These are phyloP conservation scores for Cuculus canorus DNA, from an alignment of 2,797 vertebrate genomes.

Conservation along the genomic window DNA sequence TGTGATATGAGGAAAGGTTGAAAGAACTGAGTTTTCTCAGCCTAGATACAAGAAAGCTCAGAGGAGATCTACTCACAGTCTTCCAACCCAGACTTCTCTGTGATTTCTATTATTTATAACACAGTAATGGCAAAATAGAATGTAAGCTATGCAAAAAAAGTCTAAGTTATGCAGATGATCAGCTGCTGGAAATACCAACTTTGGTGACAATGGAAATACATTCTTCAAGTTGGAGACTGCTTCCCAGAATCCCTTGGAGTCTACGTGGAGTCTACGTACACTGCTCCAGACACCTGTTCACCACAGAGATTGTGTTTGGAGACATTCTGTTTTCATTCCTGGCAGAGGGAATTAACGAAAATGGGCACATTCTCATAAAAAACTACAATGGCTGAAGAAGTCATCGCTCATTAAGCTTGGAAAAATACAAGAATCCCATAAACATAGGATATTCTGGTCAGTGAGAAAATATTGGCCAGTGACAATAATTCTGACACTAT, in stretches of 20 bases:
- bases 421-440: background rate
- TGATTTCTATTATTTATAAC: background rate
- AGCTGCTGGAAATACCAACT: background rate
- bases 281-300: background rate
- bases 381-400: background rate
- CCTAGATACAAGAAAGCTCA: background rate
- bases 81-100: background rate
- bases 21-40: background rate
- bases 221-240: background rate
- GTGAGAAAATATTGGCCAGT: background rate
- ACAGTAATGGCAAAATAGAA: background rate
- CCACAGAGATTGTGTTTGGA: background rate
- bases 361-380: background rate
- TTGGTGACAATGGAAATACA: background rate
- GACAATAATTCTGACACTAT: background rate
- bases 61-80: background rate
- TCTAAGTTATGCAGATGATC: background rate
- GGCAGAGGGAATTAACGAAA: background rate
- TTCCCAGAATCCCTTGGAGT: background rate
- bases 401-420: background rate
- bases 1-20: background rate
- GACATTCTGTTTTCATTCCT: background rate
- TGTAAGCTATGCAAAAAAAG: background rate
- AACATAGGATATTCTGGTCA: background rate
- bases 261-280: accelerated